Conservation (phyloP, 2,888 invertebrate species). For the Drosophila fulvimacula region DNA sequence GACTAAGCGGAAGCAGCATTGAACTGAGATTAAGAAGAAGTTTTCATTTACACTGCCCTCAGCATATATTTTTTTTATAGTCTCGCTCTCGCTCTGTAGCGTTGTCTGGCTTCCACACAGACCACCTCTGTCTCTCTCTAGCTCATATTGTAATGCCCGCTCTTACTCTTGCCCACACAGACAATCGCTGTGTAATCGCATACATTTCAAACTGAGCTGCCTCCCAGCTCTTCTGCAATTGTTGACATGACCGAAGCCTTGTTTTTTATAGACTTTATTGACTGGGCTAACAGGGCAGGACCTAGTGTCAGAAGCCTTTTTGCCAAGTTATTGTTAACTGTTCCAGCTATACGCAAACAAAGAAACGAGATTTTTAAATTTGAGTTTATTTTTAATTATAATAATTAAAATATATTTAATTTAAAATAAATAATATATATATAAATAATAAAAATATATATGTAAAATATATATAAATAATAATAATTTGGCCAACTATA, state of each 20-base stretch:
- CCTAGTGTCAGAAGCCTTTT: not conserved
- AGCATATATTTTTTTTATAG: too few species aligned
- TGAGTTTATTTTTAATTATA: not conserved
- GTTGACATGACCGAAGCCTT: constrained; percentile 3
- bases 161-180: not conserved
- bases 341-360: not conserved
- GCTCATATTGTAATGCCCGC: not conserved
- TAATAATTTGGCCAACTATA: too few species aligned
- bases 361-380: not conserved
- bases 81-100: not conserved
- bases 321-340: not conserved
- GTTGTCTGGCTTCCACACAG: too few species aligned
- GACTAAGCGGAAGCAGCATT: not conserved
- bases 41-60: constrained; percentile 24
- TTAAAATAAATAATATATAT: too few species aligned
- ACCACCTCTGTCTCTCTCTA: not conserved
- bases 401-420: not conserved
- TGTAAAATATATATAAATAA: too few species aligned
- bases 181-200: not conserved
- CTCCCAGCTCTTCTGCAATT: constrained; percentile 1
- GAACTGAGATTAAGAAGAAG: constrained; percentile 30
- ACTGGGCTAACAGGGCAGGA: not conserved
- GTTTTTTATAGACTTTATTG: not conserved
- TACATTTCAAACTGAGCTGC: constrained; percentile 10
- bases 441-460: too few species aligned